Base-by-base conservation (phyloP, 2,888 invertebrate species). In the Drosophila peninsularis region DNA sequence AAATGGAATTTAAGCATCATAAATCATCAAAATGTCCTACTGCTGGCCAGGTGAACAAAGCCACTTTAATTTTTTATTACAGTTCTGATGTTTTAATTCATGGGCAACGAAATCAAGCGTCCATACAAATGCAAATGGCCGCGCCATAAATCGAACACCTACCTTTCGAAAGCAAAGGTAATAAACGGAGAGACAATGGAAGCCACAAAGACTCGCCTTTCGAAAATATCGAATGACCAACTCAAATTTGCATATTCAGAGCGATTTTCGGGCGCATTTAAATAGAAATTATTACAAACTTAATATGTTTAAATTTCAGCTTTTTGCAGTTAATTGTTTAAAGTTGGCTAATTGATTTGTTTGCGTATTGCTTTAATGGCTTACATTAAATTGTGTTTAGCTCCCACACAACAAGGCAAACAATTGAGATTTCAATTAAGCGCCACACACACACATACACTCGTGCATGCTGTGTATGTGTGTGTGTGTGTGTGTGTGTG, bases 351-450 rank as follows among this genome's bases (percentile, higher is more conserved):
- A 77, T 66, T 74, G 62, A 66, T 58, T 75, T 62, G 50, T 44
- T 44, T 21, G 45, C 56, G 21, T 21, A 44, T 66, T 32, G 4
- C 62, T 60, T 9, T 21, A 66, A 72, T 72, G 53, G 55, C 45
- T 61, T 49, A 41, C 68, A 74, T 64, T 44, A 39, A 58, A 62
- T 62, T 34, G 30, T 30, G 41, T 71, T 60, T 37, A 47, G n/a
- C 30, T 32, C 34, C 55, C 66, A 13, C 55, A 57, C 36, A 70
- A 47, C 30, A 41, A 53, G 49, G 36, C 68, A 62, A 57, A 56
- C 78, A 74, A 78, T 80, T 80, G 69, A 86, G 80, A 70, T 63
- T 88, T 83, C 89, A 83, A 83, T 88, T 85, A 86, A 66, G 54
- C 24, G 64, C 74, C 67, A 41, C 66, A 62, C 42, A 61, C 52